Evolutionary conservation across 2,797 vertebrate genomes (phyloP).

Genomic region (Sus cebifrons): DNA sequence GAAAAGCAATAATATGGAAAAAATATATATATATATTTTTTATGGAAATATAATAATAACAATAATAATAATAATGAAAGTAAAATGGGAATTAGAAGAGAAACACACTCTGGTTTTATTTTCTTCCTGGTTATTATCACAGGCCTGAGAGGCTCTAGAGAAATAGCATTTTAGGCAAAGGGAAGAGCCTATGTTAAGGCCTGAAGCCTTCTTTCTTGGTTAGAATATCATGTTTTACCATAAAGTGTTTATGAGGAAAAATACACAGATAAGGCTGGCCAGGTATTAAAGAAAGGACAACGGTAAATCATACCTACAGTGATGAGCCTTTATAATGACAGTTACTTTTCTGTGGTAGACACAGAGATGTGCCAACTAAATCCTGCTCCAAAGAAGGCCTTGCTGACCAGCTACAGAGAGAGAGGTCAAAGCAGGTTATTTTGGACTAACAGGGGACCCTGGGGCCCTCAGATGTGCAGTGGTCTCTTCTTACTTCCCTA

Average conservation of each 20-base stretch:
- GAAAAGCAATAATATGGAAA: background rate
- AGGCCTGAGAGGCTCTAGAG: background rate
- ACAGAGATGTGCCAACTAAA: background rate
- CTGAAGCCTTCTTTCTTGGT: background rate
- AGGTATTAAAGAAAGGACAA: background rate
- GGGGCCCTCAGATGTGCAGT: background rate
- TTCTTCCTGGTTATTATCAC: constrained; percentile 37
- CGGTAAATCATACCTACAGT: background rate
- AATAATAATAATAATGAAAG: background rate
- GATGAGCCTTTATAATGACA: background rate
- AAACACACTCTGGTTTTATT: constrained; percentile 6
- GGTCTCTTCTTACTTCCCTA: background rate
- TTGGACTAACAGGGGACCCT: too few species aligned
- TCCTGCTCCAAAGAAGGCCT: background rate
- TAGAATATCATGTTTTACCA: constrained; percentile 20
- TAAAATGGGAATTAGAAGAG: background rate
- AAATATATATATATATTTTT: too few species aligned
- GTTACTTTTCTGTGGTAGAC: background rate
- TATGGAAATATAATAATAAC: background rate
- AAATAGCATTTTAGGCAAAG: constrained; percentile 43
- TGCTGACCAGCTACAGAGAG: background rate
- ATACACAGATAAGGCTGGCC: background rate
- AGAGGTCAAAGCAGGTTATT: background rate
- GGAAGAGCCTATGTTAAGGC: background rate
- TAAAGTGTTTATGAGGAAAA: constrained; percentile 1